Percentiles rank a stretch among this genome's conserved stretches.
Conservation (phyloP, 2,113 vertebrate species). For the Clinocottus analis region DNA sequence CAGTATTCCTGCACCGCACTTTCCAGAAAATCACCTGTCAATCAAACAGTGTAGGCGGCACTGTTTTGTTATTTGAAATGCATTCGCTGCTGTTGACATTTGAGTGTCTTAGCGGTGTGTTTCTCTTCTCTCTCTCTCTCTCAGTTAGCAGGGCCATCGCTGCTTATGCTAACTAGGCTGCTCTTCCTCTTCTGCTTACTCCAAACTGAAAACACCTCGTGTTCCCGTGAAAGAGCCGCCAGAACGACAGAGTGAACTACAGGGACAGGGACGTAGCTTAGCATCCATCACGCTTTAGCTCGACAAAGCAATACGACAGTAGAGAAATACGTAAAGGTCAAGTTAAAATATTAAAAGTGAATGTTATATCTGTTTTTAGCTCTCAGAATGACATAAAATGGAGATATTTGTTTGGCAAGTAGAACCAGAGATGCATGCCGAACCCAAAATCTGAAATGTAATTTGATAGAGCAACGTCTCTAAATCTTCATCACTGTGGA, state of each 20-base stretch:
- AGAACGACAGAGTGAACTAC: not conserved
- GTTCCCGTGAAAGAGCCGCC: constrained; percentile 11
- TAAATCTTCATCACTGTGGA: constrained; percentile 7
- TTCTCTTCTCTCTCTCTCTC: not conserved
- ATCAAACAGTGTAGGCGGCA: constrained; percentile 49
- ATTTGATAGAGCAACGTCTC: not conserved
- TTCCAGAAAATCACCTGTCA: constrained; percentile 43
- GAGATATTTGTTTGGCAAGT: too few species aligned
- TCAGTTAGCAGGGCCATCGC: not conserved
- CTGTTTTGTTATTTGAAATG: constrained; percentile 39
- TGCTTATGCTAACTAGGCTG: not conserved
- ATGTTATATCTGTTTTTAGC: too few species aligned
- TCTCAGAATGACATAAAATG: too few species aligned
- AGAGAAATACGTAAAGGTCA: not conserved
- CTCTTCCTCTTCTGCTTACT: constrained; percentile 29
- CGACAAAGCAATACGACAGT: not conserved
- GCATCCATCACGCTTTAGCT: not conserved
- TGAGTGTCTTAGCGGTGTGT: constrained; percentile 12
- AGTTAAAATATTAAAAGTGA: too few species aligned
- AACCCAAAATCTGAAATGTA: not conserved
- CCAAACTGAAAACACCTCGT: constrained; percentile 37
- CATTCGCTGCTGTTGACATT: constrained; percentile 31
- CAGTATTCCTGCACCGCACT: constrained; percentile 26
- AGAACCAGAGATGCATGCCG: not conserved
- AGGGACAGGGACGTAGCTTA: not conserved